These are phyloP conservation scores for Pterostichus madidus DNA, from an alignment of 2,888 invertebrate species.

Conservation along the genomic window DNA sequence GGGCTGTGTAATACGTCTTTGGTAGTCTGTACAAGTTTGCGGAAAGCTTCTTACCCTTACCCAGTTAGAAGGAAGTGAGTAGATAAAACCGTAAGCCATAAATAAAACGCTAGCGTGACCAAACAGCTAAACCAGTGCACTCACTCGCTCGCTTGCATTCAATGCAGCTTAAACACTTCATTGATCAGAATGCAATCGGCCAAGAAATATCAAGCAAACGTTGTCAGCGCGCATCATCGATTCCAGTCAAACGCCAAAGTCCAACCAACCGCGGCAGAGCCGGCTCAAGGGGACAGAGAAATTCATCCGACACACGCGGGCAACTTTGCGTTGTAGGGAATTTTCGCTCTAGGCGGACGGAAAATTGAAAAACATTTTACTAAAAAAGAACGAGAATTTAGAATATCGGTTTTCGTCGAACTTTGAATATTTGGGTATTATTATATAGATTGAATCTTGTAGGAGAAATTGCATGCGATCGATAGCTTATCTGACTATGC, in stretches of 20 bases:
- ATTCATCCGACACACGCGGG: background rate
- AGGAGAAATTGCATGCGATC: constrained; percentile 6
- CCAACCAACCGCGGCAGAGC: constrained; percentile 6
- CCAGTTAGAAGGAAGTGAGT: constrained; percentile 38
- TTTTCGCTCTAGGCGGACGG: constrained; percentile 28
- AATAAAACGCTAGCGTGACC: constrained; percentile 50
- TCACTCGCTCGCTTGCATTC: background rate
- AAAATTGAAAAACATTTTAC: constrained; percentile 60
- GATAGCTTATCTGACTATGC: constrained; percentile 8
- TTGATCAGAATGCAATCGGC: constrained; percentile 57
- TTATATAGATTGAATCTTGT: background rate
- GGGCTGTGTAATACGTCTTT: background rate
- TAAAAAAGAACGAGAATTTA: constrained; percentile 28
- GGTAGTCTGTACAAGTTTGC: background rate
- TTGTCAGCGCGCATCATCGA: constrained; percentile 51
- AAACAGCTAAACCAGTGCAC: background rate
- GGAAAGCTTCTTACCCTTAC: constrained; percentile 22
- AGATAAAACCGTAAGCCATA: constrained; percentile 49
- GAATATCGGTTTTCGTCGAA: background rate
- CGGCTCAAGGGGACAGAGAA: constrained; percentile 23
- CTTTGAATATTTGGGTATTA: constrained; percentile 8
- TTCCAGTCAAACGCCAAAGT: constrained; percentile 24
- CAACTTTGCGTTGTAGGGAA: background rate
- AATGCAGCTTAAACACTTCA: constrained; percentile 37
- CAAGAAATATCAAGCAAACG: constrained; percentile 55